phyloP scores from a whole-genome alignment of 2,797 vertebrate genomes.

The Sebastes cheni region DNA sequence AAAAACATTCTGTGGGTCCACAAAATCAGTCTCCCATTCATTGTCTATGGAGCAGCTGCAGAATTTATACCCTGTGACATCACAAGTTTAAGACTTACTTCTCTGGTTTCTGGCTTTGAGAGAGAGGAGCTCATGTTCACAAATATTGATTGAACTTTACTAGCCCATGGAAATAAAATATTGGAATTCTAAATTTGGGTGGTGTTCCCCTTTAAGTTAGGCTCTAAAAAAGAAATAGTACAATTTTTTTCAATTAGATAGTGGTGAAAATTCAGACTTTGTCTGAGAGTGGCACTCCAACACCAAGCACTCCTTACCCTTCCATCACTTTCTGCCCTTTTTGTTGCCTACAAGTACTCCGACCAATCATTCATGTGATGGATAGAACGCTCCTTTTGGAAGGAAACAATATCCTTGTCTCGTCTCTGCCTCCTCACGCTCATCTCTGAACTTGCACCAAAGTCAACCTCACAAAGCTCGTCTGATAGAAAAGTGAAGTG shows the following conservation, averaged over 20 bases:
- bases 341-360: constrained; percentile 8
- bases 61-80: too few species aligned
- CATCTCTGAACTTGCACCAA: constrained; percentile 10
- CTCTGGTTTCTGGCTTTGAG: too few species aligned
- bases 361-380: constrained; percentile 8
- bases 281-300: not conserved
- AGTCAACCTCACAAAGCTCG: constrained; percentile 8
- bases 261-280: not conserved
- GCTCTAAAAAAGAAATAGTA: not conserved
- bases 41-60: too few species aligned
- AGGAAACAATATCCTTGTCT: constrained; percentile 7
- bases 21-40: too few species aligned
- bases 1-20: too few species aligned
- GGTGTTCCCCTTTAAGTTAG: not conserved
- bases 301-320: not conserved
- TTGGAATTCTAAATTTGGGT: too few species aligned
- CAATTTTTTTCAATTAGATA: not conserved
- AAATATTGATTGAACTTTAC: too few species aligned
- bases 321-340: constrained; percentile 12
- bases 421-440: constrained; percentile 1
- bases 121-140: too few species aligned
- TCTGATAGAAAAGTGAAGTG: constrained; percentile 13
- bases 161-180: too few species aligned
- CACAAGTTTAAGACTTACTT: too few species aligned
- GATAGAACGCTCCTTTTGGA: constrained; percentile 8